Evolutionary conservation across 2,888 invertebrate genomes (phyloP).

Genomic region (Philonicus albiceps): DNA sequence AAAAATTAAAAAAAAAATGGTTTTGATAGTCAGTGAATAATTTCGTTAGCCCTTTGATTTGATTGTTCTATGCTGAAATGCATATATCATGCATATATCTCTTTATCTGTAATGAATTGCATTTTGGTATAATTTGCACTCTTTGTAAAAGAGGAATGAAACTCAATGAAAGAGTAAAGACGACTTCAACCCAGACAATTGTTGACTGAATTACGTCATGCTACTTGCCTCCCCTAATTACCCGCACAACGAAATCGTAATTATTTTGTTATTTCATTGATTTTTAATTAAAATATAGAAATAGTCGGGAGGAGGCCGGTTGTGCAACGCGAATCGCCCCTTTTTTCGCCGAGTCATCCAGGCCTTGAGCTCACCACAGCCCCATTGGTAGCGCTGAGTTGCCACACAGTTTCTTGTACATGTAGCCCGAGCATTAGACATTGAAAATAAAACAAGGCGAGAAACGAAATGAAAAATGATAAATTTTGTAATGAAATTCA

Average conservation of each 20-base stretch:
- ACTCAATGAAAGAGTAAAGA: neutral
- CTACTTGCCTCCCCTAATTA: conserved; percentile 14
- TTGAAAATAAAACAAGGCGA: conserved; percentile 28
- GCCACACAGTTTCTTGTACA: neutral
- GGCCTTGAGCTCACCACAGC: conserved; percentile 5
- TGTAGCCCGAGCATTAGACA: conserved; percentile 10
- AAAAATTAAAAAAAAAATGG: no score
- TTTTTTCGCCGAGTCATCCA: conserved; percentile 32
- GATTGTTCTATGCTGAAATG: neutral
- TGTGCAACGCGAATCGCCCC: conserved; percentile 38
- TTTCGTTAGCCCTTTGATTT: neutral
- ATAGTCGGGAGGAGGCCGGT: conserved; percentile 29
- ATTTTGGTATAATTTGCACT: neutral
- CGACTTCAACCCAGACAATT: neutral
- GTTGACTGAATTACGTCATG: neutral
- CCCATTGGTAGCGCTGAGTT: neutral
- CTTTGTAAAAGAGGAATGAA: neutral
- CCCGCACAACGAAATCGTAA: neutral
- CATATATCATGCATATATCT: no score
- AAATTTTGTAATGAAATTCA: conserved; percentile 36
- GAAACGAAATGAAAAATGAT: conserved; percentile 28
- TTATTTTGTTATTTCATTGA: conserved; percentile 44
- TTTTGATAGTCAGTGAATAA: neutral
- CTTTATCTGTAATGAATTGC: neutral
- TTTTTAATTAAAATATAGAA: conserved; percentile 44